Conservation (phyloP, 2,888 invertebrate species). For the Callyntrura guangdongensis region DNA sequence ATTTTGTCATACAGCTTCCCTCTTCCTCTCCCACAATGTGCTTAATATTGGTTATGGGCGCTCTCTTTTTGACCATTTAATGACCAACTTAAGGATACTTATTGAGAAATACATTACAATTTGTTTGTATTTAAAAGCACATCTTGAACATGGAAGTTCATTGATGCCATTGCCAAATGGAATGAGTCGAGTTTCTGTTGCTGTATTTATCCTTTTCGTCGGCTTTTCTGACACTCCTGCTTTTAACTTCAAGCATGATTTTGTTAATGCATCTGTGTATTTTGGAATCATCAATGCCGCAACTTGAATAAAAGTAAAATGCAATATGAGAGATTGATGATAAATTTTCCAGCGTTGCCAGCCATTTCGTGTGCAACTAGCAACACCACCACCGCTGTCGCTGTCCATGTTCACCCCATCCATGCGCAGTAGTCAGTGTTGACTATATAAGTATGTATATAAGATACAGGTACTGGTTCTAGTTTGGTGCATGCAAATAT, state of each 20-base stretch:
- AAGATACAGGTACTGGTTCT: too few species aligned
- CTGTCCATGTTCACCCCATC: not conserved
- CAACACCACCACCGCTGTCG: too few species aligned
- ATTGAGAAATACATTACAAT: not conserved
- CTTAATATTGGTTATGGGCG: not conserved
- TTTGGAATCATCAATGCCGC: not conserved
- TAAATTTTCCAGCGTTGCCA: not conserved
- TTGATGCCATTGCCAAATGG: conserved; percentile 32
- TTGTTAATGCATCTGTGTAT: not conserved
- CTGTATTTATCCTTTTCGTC: not conserved
- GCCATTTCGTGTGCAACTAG: too few species aligned
- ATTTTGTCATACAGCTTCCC: too few species aligned
- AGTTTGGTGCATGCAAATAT: too few species aligned
- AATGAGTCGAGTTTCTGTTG: not conserved
- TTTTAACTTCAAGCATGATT: not conserved
- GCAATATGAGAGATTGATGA: not conserved
- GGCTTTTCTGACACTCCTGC: conserved; percentile 1
- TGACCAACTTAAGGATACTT: not conserved
- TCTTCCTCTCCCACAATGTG: not conserved
- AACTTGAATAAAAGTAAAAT: not conserved
- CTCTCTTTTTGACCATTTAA: not conserved
- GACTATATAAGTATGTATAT: too few species aligned
- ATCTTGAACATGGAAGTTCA: conserved; percentile 34
- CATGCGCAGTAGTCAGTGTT: not conserved
- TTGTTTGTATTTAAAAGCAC: not conserved